Base-by-base conservation (phyloP, 1,140 invertebrate genomes). In the Lepidotrigona ventralis region DNA sequence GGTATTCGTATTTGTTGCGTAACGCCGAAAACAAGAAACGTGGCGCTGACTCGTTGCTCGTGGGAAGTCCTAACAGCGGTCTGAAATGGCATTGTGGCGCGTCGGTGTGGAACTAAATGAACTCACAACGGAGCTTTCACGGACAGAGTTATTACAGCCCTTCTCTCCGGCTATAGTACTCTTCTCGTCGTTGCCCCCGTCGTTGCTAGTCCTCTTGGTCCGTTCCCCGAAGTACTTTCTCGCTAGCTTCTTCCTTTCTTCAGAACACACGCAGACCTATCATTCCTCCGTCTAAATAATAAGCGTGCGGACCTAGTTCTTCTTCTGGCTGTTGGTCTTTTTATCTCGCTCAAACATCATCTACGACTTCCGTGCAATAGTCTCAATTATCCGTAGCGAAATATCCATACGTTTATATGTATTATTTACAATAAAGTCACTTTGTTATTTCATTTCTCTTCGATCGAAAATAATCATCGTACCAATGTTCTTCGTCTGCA, bases 31-130 rank as follows among this genome's bases (percentile, higher is more conserved):
- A 8, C 53, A 63, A 77, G 53, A 69, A 82, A 74, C 29, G 9
- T n/a, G 39, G 9, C 63, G 53, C 58, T 19, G n/a, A 58, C 19
- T 54, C 54, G 58, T 53, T 39, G 39, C 83, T 81, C 83, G 85
- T 56, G 83, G 74, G 81, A 87, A 87, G 89, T 89, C 85, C 88
- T 90, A 91, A 91, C 91, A 88, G 87, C 88, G 87, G 86, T 91
- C 87, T 90, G 90, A 91, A 90, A 87, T 88, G 86, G 89, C 92
- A 92, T 90, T 92, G 90, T 88, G 85, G 90, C 92, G 92, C 92
- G 91, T 92, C 89, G 85, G 91, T 92, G 92, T 91, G 91, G 92
- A 92, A 92, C 92, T 92, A 92, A 46, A 92, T 92, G 91, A 92
- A 92, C 92, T 92, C 92, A 89, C 91, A 89, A 90, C 85, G 84